Evolutionary conservation across 2,797 vertebrate species (phyloP).

Genomic region (Avahi laniger): DNA sequence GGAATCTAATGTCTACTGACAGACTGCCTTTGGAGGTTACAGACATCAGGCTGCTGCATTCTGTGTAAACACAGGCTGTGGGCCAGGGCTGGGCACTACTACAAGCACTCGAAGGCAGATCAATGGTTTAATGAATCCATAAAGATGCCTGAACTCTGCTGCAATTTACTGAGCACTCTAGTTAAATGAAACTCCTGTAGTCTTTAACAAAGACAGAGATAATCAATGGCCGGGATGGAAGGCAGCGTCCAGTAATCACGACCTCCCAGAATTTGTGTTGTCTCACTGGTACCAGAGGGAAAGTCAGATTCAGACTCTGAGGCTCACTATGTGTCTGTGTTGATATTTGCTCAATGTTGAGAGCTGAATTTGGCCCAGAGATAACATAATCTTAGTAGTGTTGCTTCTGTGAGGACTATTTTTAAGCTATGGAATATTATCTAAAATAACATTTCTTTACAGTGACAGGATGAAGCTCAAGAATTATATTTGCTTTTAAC

Average conservation of each 20-base stretch:
- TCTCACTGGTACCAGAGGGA: background rate
- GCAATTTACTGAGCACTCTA: background rate
- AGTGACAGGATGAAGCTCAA: constrained; percentile 41
- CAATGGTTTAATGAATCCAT: constrained; percentile 64
- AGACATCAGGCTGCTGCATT: constrained; percentile 57
- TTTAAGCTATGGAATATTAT: constrained; percentile 48
- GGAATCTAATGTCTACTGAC: constrained; percentile 71
- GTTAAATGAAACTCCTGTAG: constrained; percentile 30
- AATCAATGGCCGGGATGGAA: constrained; percentile 62
- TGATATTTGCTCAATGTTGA: constrained; percentile 11
- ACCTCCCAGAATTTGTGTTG: background rate
- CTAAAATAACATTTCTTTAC: constrained; percentile 55
- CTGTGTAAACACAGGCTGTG: constrained; percentile 75
- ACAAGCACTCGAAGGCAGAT: constrained; percentile 75
- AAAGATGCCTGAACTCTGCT: constrained; percentile 51
- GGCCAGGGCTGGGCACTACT: constrained; percentile 65
- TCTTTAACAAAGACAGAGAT: constrained; percentile 44
- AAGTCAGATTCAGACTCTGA: background rate
- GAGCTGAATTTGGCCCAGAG: background rate
- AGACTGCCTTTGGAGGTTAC: constrained; percentile 71
- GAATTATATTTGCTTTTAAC: constrained; percentile 64
- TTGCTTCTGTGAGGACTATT: background rate
- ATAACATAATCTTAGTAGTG: background rate
- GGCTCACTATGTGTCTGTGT: background rate
- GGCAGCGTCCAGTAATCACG: constrained; percentile 34